A percentile compares a stretch with the other conserved stretches of the same genome.
phyloP scores from a whole-genome alignment of 2,888 invertebrate species.

The Xestia rhomboidea region DNA sequence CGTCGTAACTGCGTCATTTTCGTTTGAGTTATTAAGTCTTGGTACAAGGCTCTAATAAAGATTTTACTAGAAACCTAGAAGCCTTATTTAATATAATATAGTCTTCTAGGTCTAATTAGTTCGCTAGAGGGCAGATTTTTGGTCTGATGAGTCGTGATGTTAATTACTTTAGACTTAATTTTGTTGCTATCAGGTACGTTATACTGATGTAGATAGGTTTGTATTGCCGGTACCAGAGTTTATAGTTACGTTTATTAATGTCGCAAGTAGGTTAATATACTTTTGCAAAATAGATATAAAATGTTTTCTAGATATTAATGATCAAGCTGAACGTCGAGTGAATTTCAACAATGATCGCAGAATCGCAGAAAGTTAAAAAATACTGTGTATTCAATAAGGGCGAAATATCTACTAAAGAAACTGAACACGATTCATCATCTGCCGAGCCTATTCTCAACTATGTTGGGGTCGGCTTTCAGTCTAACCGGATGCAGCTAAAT shows the following conservation, averaged over 20 bases:
- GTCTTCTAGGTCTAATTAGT: constrained; percentile 16
- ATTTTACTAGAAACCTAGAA: constrained; percentile 2
- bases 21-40: constrained; percentile 27
- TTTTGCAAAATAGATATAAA: not conserved
- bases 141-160: not conserved
- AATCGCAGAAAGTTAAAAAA: not conserved
- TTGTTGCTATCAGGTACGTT: not conserved
- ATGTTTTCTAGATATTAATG: not conserved
- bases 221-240: not conserved
- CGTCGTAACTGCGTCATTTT: constrained; percentile 26
- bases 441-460: no score
- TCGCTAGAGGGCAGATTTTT: constrained; percentile 13
- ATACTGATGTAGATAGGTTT: not conserved
- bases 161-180: not conserved
- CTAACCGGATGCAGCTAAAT: no score
- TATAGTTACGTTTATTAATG: not conserved
- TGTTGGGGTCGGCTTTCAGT: no score
- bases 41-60: not conserved
- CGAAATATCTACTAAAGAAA: not conserved
- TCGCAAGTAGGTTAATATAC: not conserved
- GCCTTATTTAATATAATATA: constrained; percentile 25
- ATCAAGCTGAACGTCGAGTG: not conserved
- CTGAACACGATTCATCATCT: not conserved
- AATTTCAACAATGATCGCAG: not conserved
- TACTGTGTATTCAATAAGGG: not conserved